Base-by-base conservation (phyloP, 2,888 invertebrate species). In the Stenichneumon culpator region DNA sequence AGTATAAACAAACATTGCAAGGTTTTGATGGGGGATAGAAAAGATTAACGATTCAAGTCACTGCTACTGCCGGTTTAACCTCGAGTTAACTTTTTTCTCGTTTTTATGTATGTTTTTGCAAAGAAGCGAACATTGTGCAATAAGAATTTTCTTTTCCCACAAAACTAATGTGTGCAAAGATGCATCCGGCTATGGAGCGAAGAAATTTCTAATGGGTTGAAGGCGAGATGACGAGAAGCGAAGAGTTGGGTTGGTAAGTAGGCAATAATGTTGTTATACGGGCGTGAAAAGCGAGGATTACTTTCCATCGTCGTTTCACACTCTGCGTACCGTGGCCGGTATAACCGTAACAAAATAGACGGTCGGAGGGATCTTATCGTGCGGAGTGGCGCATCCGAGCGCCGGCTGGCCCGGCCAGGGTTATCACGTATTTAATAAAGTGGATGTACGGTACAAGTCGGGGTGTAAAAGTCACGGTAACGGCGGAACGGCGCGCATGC, bases 351-450 rank as follows among this genome's bases (percentile, higher is more conserved):
- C 52, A 54, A 69, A 68, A 63, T 44, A 69, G 44, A 36, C 47
- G 28, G 9, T 36, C 14, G 44, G 44, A 44, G 73, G 65, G 39
- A 54, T 65, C 47, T 68, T 47, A 57, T 60, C 65, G 74, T 63
- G 4, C 36, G 50, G 16, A 47, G 19, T 50, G 25, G 19, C 25
- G n/a, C 47, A 60, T 36, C 52, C 52, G 50, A 52, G 54, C 25
- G 73, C 47, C 28, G 57, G 65, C 69, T 28, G 47, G 44, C 68
- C 22, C 0, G 69, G 14, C 44, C 52, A 39, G 65, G 73, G 80
- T 85, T 86, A 88, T 86, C 86, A 83, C 87, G 86, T 85, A 86
- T 86, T 88, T 86, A 86, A 88, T 88, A 88, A 87, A 81, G 77
- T 83, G 67, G 54, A 82, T 78, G 80, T 80, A 84, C 25, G 22